Conservation (phyloP, 1,140 invertebrate genomes). For the Leptonema lineaticorne region DNA sequence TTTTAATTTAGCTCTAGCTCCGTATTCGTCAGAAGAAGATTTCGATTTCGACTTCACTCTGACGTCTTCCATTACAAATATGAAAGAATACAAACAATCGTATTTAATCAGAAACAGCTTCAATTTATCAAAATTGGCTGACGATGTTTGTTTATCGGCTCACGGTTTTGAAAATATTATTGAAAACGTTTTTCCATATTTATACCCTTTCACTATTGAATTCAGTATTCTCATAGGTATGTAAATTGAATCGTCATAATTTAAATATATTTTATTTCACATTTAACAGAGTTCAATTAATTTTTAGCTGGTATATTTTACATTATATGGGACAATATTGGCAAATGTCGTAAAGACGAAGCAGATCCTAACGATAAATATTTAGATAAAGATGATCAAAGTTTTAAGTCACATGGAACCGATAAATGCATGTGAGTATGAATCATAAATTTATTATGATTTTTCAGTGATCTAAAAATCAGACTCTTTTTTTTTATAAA, state of each 20-base stretch:
- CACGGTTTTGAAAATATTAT: conserved; percentile 53
- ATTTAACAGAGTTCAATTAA: too few relatives aligned
- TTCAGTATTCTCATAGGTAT: conserved; percentile 71
- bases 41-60: neutral
- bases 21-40: conserved; percentile 6
- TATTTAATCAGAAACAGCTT: neutral
- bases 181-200: conserved; percentile 64
- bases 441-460: neutral
- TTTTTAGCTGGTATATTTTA: conserved; percentile 67
- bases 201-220: conserved; percentile 75
- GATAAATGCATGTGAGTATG: conserved; percentile 35
- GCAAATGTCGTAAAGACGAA: conserved; percentile 51
- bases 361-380: neutral
- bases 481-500: too few relatives aligned
- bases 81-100: neutral
- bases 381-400: conserved; percentile 25
- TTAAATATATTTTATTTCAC: too few relatives aligned
- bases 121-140: conserved; percentile 21
- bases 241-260: conserved; percentile 29
- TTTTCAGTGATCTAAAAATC: too few relatives aligned
- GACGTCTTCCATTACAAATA: neutral
- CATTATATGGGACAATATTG: conserved; percentile 73
- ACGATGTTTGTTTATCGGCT: conserved; percentile 27
- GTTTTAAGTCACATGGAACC: conserved; percentile 25
- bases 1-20: neutral